phyloP scores from a whole-genome alignment of 2,797 vertebrate species.

The Phyllotis vaccarum region DNA sequence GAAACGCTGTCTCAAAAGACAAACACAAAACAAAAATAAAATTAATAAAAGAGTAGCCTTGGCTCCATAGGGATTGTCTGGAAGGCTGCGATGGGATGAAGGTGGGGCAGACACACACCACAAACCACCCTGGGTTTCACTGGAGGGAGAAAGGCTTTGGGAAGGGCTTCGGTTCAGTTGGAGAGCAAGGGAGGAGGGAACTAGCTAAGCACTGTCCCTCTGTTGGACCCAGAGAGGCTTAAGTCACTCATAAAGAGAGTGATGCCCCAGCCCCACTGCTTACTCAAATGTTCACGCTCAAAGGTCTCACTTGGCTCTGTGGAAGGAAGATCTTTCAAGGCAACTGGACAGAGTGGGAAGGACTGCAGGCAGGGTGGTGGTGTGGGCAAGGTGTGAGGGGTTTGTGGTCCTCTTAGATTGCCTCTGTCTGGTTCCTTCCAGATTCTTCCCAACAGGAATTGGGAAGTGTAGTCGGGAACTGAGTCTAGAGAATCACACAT shows the following conservation, averaged over 20 bases:
- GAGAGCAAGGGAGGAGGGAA: background rate
- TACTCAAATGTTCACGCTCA: background rate
- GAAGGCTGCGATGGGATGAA: background rate
- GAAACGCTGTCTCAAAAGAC: background rate
- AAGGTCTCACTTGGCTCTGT: background rate
- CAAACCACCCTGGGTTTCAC: background rate
- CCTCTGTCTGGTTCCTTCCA: background rate
- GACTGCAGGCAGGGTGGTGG: too few species aligned
- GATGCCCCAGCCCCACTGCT: accelerated
- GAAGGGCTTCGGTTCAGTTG: background rate
- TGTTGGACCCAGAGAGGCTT: background rate
- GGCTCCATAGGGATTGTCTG: background rate
- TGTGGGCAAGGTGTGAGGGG: too few species aligned
- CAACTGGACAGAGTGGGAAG: accelerated
- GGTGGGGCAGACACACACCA: accelerated
- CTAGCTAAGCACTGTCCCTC: background rate
- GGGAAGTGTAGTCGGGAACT: background rate
- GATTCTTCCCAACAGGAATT: background rate
- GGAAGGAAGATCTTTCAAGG: background rate
- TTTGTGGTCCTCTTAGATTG: too few species aligned
- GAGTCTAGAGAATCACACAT: background rate
- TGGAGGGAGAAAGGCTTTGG: background rate
- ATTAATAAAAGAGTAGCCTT: background rate
- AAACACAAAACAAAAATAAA: background rate
- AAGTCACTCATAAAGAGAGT: background rate